Conservation (phyloP, 2,113 vertebrate species). For the Colaptes auratus region DNA sequence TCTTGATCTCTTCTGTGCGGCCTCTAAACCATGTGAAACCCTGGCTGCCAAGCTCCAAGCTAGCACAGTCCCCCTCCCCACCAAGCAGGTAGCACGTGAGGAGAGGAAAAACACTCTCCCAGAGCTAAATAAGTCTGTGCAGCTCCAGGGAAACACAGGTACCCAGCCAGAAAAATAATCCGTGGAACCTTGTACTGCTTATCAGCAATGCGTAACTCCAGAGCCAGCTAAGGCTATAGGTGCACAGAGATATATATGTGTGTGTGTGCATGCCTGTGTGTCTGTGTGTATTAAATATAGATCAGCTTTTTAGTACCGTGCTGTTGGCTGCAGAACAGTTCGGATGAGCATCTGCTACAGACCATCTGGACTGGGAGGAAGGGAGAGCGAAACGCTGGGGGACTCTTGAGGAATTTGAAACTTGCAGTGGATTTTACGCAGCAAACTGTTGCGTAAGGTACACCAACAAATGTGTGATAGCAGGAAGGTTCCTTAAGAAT, state of each 20-base stretch:
- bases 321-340: not conserved
- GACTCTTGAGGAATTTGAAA: constrained; percentile 45
- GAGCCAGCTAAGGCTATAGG: not conserved
- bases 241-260: not conserved
- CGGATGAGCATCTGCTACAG: constrained; percentile 38
- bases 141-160: not conserved
- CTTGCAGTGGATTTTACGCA: not conserved
- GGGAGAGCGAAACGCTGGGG: not conserved
- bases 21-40: fast-evolving
- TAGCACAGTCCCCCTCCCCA: fast-evolving
- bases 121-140: not conserved
- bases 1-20: fast-evolving
- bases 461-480: not conserved
- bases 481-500: not conserved
- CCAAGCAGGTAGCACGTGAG: not conserved
- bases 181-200: not conserved
- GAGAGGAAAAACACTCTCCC: fast-evolving
- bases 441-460: not conserved
- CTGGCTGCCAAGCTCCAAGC: not conserved
- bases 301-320: not conserved
- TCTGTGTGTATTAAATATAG: constrained; percentile 49
- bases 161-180: not conserved
- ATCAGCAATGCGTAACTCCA: not conserved
- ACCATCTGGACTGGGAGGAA: constrained; percentile 48
- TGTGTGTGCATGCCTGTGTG: not conserved